phyloP scores from a whole-genome alignment of 2,888 invertebrate genomes.

The Tubulanus polymorphus region DNA sequence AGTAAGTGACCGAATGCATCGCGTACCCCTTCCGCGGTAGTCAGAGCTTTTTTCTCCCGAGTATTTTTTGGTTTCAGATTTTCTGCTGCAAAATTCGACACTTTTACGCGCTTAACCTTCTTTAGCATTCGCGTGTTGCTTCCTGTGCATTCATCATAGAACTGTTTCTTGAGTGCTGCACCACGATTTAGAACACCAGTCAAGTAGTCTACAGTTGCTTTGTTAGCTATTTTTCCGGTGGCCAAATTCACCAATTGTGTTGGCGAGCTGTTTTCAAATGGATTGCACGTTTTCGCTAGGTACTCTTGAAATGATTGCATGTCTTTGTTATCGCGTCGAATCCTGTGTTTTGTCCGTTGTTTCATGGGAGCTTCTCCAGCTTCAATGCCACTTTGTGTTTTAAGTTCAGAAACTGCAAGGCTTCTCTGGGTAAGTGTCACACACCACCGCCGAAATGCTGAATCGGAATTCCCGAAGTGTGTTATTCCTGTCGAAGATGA shows the following conservation, averaged over 20 bases:
- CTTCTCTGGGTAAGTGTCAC: slow-evolving; percentile 12
- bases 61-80: not conserved
- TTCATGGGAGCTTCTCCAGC: slow-evolving; percentile 4
- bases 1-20: slow-evolving; percentile 7
- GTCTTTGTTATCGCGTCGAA: not conserved
- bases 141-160: slow-evolving; percentile 1
- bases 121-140: slow-evolving; percentile 3
- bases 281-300: slow-evolving; percentile 3
- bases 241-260: slow-evolving; percentile 9
- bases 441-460: slow-evolving; percentile 10
- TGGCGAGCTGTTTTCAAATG: not conserved
- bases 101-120: slow-evolving; percentile 1
- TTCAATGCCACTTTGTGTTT: slow-evolving; percentile 3
- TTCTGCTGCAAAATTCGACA: slow-evolving; percentile 2
- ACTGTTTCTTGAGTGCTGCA: not conserved
- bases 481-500: slow-evolving; percentile 13
- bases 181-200: not conserved
- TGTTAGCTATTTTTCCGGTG: slow-evolving; percentile 7
- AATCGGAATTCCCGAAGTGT: slow-evolving; percentile 6
- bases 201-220: not conserved
- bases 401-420: slow-evolving; percentile 10
- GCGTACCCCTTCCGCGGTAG: slow-evolving; percentile 8
- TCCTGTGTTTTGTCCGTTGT: not conserved
- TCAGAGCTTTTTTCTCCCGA: not conserved
- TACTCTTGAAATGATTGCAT: not conserved